A percentile compares a stretch with the other conserved stretches of the same genome.
Conservation (phyloP, 2,797 vertebrate genomes). For the Tiaroga cobitis region DNA sequence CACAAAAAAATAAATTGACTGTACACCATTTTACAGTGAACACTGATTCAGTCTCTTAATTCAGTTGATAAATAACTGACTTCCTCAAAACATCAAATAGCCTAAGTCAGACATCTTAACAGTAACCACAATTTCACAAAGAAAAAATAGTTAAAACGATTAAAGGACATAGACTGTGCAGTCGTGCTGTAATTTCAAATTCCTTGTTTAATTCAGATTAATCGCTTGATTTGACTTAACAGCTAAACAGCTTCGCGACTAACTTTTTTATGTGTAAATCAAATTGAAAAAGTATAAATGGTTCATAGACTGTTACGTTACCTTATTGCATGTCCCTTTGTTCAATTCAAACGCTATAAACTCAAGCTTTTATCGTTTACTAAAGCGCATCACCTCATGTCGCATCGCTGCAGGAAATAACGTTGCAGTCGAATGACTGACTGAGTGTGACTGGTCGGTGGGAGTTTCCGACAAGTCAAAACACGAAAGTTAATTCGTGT, state of each 20-base stretch:
- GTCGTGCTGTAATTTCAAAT: background rate
- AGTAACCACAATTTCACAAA: background rate
- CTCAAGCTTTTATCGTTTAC: background rate
- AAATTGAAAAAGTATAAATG: background rate
- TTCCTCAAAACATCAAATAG: background rate
- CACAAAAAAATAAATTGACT: background rate
- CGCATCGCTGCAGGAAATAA: constrained; percentile 58
- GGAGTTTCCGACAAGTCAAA: constrained; percentile 50
- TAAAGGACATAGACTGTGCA: background rate
- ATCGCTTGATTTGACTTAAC: background rate
- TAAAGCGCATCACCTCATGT: background rate
- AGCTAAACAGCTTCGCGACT: background rate
- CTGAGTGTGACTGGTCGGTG: constrained; percentile 29
- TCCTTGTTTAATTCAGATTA: background rate
- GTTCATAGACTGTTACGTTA: constrained; percentile 47
- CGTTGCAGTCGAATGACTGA: background rate
- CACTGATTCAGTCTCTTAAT: background rate
- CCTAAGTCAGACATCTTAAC: background rate
- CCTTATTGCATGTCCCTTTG: constrained; percentile 61
- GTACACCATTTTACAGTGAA: background rate
- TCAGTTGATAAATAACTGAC: background rate
- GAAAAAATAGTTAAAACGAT: background rate
- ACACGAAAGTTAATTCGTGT: constrained; percentile 38
- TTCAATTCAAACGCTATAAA: background rate
- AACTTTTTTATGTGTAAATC: background rate